Evolutionary conservation across 1,140 invertebrate genomes (phyloP), one percentile per base, ranked within the genome.

Genomic region (Eriosoma lanigerum): DNA sequence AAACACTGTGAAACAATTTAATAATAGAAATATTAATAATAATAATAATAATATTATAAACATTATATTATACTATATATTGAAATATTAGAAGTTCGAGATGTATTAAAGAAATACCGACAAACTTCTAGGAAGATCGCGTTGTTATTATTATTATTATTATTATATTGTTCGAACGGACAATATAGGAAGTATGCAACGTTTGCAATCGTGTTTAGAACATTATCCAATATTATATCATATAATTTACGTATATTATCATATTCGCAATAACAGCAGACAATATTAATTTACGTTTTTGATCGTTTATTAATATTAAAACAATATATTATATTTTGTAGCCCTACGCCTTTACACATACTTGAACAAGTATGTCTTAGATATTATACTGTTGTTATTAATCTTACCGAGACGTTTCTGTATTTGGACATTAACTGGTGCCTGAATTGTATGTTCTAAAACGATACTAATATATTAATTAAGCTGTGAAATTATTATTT

Each of bases 301-400:
- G 60, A 64, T 64, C 29, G 29, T 17, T n/a, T n/a, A n/a, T n/a
- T n/a, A 60, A 29, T 29, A 60, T 24, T 13, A 58, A 13, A 58
- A 60, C 24, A 60, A 60, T 26, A 60, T 60, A 60, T 60, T 26
- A n/a, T n/a, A n/a, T n/a, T n/a, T n/a, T n/a, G n/a, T n/a, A n/a
- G n/a, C n/a, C n/a, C n/a, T n/a, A n/a, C n/a, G 26, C 15, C 17
- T 21, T 29, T 19, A 8, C 26, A 29, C 58, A 60, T 60, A 60
- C 58, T 60, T 60, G 58, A 26, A 26, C 24, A 26, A 26, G 58
- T 60, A 60, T 26, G 58, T 60, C 24, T 4, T 58, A 29, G 24
- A 60, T 29, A 60, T 13, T 29, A 21, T 13, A 26, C 58, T 26
- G 26, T 60, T 60, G 24, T 60, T 60, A n/a, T n/a, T 29, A 60